phyloP scores from a whole-genome alignment of 1,140 invertebrate species.

The Ceratitis capitata region DNA sequence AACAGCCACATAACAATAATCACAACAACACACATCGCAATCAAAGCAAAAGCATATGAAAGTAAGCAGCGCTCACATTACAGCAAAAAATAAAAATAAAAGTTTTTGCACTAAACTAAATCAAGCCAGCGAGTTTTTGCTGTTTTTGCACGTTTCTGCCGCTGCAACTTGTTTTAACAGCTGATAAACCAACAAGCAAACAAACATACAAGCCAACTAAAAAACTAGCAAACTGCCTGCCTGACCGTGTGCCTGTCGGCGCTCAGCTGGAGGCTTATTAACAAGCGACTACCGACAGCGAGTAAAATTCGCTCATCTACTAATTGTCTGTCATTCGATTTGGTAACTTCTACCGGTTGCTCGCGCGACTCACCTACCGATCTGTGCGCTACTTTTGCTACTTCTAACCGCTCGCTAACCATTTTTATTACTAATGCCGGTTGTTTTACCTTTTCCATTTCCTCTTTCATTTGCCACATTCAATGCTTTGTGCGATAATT shows the following conservation, averaged over 20 bases:
- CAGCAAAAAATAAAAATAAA: neutral
- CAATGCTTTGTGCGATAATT: neutral
- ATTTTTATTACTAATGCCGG: neutral
- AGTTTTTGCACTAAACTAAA: neutral
- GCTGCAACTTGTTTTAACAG: constrained; percentile 17
- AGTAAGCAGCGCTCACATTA: neutral
- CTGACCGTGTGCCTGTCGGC: neutral
- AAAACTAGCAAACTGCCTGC: no score
- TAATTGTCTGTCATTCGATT: neutral
- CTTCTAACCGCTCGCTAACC: neutral
- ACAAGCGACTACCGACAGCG: neutral
- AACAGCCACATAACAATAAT: neutral
- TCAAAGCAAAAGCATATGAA: neutral
- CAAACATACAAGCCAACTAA: no score
- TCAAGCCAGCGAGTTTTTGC: neutral
- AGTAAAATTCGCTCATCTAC: neutral
- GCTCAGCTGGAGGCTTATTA: neutral
- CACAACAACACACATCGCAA: neutral
- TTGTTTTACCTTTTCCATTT: neutral
- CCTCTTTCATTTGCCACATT: neutral
- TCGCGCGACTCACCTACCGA: neutral
- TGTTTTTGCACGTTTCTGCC: neutral
- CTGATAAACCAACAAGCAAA: constrained; percentile 4
- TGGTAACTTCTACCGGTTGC: neutral
- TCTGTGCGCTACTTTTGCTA: neutral